Conservation (phyloP, 2,797 vertebrate genomes). For the Gymnothorax javanicus region DNA sequence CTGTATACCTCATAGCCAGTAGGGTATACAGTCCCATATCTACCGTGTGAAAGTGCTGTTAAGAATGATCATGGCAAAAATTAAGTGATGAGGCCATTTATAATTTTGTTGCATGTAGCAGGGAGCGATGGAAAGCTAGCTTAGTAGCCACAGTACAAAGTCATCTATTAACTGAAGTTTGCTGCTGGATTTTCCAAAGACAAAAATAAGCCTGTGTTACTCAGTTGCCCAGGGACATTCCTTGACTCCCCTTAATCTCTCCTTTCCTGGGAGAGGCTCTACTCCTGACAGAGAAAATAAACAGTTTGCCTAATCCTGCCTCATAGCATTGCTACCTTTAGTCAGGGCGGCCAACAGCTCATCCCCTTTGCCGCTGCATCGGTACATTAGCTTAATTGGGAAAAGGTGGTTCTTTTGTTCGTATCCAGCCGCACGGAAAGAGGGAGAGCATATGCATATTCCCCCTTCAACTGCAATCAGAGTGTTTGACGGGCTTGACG, state of each 20-base stretch:
- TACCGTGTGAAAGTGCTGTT: background rate
- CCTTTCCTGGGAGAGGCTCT: conserved; percentile 44
- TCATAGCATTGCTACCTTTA: conserved; percentile 53
- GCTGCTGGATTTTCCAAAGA: conserved; percentile 5
- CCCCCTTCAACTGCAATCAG: conserved; percentile 48
- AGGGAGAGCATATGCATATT: conserved; percentile 49
- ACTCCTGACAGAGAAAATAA: conserved; percentile 49
- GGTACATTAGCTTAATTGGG: conserved; percentile 67
- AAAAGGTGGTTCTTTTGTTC: conserved; percentile 65
- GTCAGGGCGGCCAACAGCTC: conserved; percentile 29
- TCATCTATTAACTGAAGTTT: conserved; percentile 22
- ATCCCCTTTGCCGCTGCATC: conserved; percentile 48
- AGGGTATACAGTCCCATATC: background rate
- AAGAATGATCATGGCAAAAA: background rate
- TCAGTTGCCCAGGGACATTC: conserved; percentile 23
- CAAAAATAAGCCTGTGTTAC: background rate
- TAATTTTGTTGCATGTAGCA: background rate
- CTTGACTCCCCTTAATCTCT: conserved; percentile 40
- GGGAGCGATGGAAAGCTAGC: background rate
- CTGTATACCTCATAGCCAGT: no score
- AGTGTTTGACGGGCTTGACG: conserved; percentile 45
- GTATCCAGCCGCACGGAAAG: conserved; percentile 54
- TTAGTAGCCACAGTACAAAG: background rate
- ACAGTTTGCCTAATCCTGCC: conserved; percentile 60
- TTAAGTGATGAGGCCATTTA: background rate